Base-by-base conservation (phyloP, 1,140 invertebrate genomes). In the Potamilus streckersoni region DNA sequence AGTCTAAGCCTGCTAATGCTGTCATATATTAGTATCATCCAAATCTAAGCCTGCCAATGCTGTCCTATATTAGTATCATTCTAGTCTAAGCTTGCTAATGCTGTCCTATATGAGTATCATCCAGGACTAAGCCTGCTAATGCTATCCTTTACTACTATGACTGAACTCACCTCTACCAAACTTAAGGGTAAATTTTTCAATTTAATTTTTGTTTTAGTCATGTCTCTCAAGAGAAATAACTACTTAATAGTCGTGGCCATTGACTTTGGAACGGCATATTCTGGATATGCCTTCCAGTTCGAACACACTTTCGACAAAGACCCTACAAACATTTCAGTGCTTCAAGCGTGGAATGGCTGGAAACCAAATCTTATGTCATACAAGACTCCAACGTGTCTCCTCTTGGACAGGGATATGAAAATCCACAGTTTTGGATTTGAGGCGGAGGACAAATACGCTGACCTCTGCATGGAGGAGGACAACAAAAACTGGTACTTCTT, bases 301-400 rank as follows among this genome's bases (percentile, higher is more conserved):
- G 15, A 49, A 2, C 71, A 73, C 17, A 64, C 67, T 13, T 73
- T 58, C 27, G 71, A 73, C 38, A 73, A 73, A 49, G 71, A 73
- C n/a, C 71, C 71, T 20, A 73, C 71, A 23, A 73, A 73, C n/a
- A 73, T 73, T 23, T n/a, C 62, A 5, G 71, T 63, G 5, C 71
- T 64, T 4, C 71, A 73, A 58, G 49, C 57, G 1, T 73, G 71
- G 71, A 73, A 73, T 27, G 71, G 71, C 27, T 64, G 71, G 0
- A 73, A 73, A 57, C 71, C 38, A 49, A 69, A 61, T 27, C 56
- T 74, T 65, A 68, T 69, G 64, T 74, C 73, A 6, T 68, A 74
- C 64, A 74, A 74, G 59, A 69, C 73, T 27, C 73, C 73, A 49
- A 74, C 73, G 23, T 74, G 65, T 38, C n/a, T 74, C 57, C 31